These are phyloP conservation scores for Menura novaehollandiae DNA, from an alignment of 2,113 vertebrate genomes.

Conservation along the genomic window DNA sequence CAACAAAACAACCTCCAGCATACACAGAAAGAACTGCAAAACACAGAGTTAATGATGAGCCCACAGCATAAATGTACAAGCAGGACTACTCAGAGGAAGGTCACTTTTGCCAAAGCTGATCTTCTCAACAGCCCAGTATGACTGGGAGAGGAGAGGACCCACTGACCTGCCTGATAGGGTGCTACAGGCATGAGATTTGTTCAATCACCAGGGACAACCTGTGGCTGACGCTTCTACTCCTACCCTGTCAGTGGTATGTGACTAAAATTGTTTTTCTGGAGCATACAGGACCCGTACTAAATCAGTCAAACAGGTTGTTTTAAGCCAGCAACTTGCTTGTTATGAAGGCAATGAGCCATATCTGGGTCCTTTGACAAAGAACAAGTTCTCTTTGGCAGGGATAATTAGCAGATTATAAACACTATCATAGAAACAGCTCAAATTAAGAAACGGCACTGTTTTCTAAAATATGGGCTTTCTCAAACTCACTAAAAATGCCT, in stretches of 20 bases:
- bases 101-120: not conserved
- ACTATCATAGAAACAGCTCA: not conserved
- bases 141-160: not conserved
- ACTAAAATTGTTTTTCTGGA: not conserved
- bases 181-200: not conserved
- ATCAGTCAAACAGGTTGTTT: not conserved
- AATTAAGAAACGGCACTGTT: not conserved
- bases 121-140: not conserved
- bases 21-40: not conserved
- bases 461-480: not conserved
- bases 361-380: not conserved
- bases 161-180: not conserved
- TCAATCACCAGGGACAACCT: not conserved
- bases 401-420: not conserved
- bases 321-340: not conserved
- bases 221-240: not conserved
- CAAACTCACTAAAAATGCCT: not conserved
- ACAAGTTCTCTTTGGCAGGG: not conserved
- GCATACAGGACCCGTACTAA: not conserved
- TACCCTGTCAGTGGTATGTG: not conserved
- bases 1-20: not conserved
- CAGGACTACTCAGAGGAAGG: not conserved
- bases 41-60: not conserved
- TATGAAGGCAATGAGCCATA: not conserved
- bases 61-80: not conserved